phyloP scores from a whole-genome alignment of 2,888 invertebrate genomes.

The Apomyelois bistriatella region DNA sequence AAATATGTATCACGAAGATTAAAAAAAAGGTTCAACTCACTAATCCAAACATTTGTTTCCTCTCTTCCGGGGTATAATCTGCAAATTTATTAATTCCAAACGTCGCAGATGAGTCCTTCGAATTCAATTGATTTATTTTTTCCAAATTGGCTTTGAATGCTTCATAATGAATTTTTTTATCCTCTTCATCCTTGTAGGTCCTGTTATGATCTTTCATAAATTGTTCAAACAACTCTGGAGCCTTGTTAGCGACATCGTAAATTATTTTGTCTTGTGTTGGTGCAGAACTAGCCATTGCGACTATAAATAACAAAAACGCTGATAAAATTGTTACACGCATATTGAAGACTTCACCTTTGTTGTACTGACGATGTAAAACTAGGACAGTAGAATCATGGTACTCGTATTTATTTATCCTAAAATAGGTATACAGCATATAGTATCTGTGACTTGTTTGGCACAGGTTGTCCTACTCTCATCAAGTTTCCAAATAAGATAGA shows the following conservation, averaged over 20 bases:
- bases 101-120: conserved; percentile 19
- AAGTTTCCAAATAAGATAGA: background rate
- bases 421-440: too few species aligned
- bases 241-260: conserved; percentile 33
- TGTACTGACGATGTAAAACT: background rate
- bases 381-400: background rate
- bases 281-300: conserved; percentile 25
- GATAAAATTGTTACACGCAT: background rate
- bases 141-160: conserved; percentile 34
- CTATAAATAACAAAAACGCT: conserved; percentile 16
- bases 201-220: conserved; percentile 37
- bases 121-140: conserved; percentile 34
- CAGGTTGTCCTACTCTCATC: background rate
- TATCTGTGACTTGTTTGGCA: too few species aligned
- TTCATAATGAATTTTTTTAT: conserved; percentile 34
- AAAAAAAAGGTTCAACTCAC: too few species aligned
- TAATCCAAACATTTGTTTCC: conserved; percentile 19
- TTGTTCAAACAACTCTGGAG: conserved; percentile 32
- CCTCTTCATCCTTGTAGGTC: conserved; percentile 38
- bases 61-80: conserved; percentile 23
- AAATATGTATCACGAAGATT: too few species aligned
- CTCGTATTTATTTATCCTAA: background rate
- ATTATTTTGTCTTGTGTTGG: conserved; percentile 10
- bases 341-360: background rate
- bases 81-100: conserved; percentile 43